These are phyloP conservation scores for Lepas anatifera DNA, from an alignment of 2,888 invertebrate genomes.

Conservation along the genomic window DNA sequence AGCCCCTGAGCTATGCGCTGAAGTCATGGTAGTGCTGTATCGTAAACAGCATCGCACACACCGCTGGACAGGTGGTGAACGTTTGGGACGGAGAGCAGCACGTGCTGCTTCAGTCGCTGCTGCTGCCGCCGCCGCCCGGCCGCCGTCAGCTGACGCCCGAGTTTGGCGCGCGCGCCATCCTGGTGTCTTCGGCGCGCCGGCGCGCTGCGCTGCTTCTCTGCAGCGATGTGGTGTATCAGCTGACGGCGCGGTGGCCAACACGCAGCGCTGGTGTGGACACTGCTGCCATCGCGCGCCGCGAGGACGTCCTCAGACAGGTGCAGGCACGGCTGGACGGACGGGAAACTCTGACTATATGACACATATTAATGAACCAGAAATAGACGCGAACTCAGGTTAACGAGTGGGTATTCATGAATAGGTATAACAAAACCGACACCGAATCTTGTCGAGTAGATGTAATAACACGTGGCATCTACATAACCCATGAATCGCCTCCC, in stretches of 20 bases:
- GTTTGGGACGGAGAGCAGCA: constrained; percentile 48
- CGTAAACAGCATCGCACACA: too few relatives aligned
- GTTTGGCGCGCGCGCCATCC: constrained; percentile 43
- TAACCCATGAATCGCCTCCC: too few relatives aligned
- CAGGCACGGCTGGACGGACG: too few relatives aligned
- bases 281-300: not conserved
- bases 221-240: not conserved
- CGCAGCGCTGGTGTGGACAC: not conserved
- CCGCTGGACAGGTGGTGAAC: constrained; percentile 44
- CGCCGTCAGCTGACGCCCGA: constrained; percentile 45
- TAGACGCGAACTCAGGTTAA: too few relatives aligned
- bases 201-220: not conserved
- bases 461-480: too few relatives aligned
- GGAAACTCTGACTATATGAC: too few relatives aligned
- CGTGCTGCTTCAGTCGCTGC: constrained; percentile 43
- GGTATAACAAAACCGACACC: too few relatives aligned
- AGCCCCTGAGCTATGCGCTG: too few relatives aligned
- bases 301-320: not conserved
- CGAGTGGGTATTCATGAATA: too few relatives aligned
- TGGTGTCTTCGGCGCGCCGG: not conserved
- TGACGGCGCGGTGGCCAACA: not conserved
- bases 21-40: too few relatives aligned
- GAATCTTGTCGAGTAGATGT: too few relatives aligned
- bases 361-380: too few relatives aligned
- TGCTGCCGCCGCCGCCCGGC: constrained; percentile 44